Percentiles rank a stretch among this genome's conserved stretches.
phyloP scores from a whole-genome alignment of 2,888 invertebrate genomes.

The Phengaris alcon region DNA sequence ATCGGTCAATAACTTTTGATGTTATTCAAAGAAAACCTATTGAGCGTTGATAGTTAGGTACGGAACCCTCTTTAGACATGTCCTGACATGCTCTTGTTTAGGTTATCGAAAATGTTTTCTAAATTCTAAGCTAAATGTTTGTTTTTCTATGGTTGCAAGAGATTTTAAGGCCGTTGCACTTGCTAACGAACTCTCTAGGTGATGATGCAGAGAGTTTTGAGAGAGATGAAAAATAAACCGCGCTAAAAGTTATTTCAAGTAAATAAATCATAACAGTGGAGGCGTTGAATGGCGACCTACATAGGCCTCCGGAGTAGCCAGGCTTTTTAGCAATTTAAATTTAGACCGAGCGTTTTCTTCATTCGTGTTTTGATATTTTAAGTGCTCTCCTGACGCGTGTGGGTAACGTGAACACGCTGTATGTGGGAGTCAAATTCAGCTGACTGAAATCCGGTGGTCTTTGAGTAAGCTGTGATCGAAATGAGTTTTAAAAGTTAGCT shows the following conservation, averaged over 20 bases:
- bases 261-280: conserved; percentile 22
- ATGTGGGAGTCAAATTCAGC: neutral
- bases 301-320: conserved; percentile 10
- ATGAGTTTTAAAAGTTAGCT: neutral
- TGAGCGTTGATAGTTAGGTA: no score
- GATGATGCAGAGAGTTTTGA: neutral
- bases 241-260: conserved; percentile 6
- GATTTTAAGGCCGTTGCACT: neutral
- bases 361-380: neutral
- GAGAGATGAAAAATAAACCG: neutral
- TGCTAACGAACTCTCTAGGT: conserved; percentile 10
- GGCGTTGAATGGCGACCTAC: conserved; percentile 23
- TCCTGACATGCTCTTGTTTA: no score
- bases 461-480: neutral
- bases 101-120: neutral
- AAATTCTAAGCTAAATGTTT: neutral
- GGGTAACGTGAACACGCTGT: no score
- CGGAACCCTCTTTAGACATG: no score
- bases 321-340: conserved; percentile 23
- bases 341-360: conserved; percentile 11
- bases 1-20: no score
- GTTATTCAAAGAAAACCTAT: no score
- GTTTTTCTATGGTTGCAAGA: neutral
- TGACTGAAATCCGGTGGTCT: no score
- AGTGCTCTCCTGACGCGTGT: neutral